A percentile compares a stretch with the other conserved stretches of the same genome.
These are phyloP conservation scores for Romanogobio albipinnatus DNA, from an alignment of 2,113 vertebrate genomes.

Conservation along the genomic window DNA sequence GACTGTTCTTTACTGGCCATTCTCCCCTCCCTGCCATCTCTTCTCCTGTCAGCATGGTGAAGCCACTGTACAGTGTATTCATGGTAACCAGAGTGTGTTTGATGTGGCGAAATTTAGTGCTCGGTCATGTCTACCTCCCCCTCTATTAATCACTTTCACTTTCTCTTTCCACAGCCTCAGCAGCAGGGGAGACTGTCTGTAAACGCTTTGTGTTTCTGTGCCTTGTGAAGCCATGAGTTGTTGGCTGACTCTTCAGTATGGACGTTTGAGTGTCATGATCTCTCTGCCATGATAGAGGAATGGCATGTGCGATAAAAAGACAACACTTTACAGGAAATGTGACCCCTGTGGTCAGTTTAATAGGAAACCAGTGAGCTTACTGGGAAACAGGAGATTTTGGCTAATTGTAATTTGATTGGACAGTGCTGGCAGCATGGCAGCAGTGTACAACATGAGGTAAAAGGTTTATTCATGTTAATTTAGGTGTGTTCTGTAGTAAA, in stretches of 20 bases:
- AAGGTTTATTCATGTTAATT: conserved; percentile 23
- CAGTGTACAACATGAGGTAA: conserved; percentile 47
- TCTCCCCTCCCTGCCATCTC: conserved; percentile 80
- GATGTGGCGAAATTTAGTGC: conserved; percentile 71
- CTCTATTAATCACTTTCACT: conserved; percentile 79
- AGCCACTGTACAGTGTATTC: conserved; percentile 82
- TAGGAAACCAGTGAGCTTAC: conserved; percentile 15
- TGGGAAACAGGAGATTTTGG: conserved; percentile 27
- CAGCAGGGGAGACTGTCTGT: conserved; percentile 72
- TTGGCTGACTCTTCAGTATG: conserved; percentile 59
- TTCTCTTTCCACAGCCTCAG: conserved; percentile 80
- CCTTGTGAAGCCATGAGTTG: conserved; percentile 68
- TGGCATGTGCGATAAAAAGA: conserved; percentile 48
- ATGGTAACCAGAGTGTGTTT: conserved; percentile 74
- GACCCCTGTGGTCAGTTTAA: conserved; percentile 6
- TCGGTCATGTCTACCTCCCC: conserved; percentile 69
- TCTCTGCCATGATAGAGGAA: conserved; percentile 50
- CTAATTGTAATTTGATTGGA: conserved; percentile 37
- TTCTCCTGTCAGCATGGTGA: conserved; percentile 84
- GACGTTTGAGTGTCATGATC: conserved; percentile 55
- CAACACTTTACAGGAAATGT: conserved; percentile 21
- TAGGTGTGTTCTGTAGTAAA: conserved; percentile 23
- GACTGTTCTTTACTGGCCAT: conserved; percentile 80
- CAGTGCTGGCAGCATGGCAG: conserved; percentile 45
- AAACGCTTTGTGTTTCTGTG: conserved; percentile 73